phyloP scores from a whole-genome alignment of 2,113 vertebrate species.

The Gymnobelideus leadbeateri region DNA sequence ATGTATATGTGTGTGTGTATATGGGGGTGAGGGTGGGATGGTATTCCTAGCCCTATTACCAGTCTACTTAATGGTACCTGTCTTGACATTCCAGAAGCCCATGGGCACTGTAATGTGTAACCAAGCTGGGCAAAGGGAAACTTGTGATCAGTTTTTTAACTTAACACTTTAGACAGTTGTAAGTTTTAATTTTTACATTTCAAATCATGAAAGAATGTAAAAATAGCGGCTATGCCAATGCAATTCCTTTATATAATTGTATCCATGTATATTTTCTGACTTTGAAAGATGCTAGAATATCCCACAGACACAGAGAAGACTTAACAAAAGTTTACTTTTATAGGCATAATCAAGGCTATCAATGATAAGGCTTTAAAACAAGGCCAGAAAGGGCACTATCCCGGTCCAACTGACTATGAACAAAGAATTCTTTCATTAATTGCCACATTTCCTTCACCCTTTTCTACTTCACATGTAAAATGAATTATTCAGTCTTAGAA shows the following conservation, averaged over 20 bases:
- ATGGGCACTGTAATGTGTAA: background rate
- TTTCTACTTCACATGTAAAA: background rate
- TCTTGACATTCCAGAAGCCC: background rate
- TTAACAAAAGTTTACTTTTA: background rate
- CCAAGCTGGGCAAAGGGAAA: background rate
- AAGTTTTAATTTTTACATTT: background rate
- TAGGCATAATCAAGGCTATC: background rate
- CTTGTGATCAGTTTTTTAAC: background rate
- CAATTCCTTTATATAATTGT: background rate
- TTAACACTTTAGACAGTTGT: conserved; percentile 6
- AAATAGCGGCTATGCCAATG: background rate
- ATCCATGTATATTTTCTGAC: conserved; percentile 7
- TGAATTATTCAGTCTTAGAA: background rate
- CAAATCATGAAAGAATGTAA: conserved; percentile 8
- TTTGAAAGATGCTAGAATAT: conserved; percentile 40
- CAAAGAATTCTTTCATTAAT: background rate
- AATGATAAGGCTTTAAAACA: background rate
- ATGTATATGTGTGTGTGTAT: background rate
- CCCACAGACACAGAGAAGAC: background rate
- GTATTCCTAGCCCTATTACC: background rate
- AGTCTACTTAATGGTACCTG: background rate
- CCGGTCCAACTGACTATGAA: fast-evolving
- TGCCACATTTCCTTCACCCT: too few species aligned
- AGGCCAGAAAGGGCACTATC: background rate
- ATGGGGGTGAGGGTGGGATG: too few species aligned